phyloP scores from a whole-genome alignment of 2,888 invertebrate genomes.

The Chalcis sispes region DNA sequence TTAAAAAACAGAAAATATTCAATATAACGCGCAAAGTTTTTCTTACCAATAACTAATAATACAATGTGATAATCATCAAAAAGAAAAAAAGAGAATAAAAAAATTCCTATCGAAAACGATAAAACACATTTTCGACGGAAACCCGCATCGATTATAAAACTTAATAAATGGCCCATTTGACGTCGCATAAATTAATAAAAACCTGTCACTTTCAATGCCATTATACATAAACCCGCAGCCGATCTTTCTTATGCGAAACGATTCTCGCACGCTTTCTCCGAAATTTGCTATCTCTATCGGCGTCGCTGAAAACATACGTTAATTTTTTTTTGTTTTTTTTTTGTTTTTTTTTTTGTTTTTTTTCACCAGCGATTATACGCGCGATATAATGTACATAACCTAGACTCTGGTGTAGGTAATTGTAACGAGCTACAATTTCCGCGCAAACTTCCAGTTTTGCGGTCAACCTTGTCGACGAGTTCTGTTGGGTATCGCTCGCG shows the following conservation, averaged over 20 bases:
- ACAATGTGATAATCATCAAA: too few species aligned
- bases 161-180: neutral
- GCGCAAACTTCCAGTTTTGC: slow-evolving; percentile 22
- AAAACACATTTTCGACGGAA: neutral
- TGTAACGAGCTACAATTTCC: slow-evolving; percentile 39
- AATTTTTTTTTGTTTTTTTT: too few species aligned
- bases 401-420: slow-evolving; percentile 7
- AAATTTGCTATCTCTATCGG: neutral
- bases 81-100: too few species aligned
- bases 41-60: too few species aligned
- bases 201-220: neutral
- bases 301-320: neutral
- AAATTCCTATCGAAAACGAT: neutral
- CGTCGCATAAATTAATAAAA: slow-evolving; percentile 19
- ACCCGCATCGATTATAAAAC: neutral
- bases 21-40: too few species aligned
- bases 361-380: neutral
- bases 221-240: neutral
- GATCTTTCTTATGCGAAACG: too few species aligned
- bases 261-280: neutral
- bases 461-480: slow-evolving; percentile 15
- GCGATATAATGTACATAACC: slow-evolving; percentile 11
- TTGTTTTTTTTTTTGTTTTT: too few species aligned
- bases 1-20: too few species aligned
- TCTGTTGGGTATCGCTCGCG: too few species aligned